phyloP scores from a whole-genome alignment of 1,140 invertebrate species.

The Trichomalopsis sarcophagae region DNA sequence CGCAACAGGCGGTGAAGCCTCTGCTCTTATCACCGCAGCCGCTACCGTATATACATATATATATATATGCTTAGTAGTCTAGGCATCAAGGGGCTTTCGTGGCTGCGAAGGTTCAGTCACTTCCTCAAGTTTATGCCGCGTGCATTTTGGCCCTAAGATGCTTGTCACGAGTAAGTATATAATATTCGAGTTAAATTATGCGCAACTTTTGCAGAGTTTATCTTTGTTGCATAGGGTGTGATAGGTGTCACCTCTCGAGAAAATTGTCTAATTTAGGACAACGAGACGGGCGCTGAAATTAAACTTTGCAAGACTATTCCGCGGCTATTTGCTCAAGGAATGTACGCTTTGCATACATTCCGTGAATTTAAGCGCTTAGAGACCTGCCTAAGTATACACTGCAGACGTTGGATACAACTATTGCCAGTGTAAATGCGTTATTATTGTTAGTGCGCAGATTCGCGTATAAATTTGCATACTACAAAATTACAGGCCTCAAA shows the following conservation, averaged over 20 bases:
- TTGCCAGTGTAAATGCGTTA: not conserved
- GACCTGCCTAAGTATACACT: not conserved
- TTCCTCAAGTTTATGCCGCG: too few species aligned
- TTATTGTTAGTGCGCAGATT: not conserved
- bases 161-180: too few species aligned
- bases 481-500: too few species aligned
- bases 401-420: not conserved
- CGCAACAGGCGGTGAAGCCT: not conserved
- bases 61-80: not conserved
- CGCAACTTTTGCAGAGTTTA: too few species aligned
- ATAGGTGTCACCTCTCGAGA: too few species aligned
- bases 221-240: too few species aligned
- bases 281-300: not conserved
- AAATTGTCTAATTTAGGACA: not conserved
- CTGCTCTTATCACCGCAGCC: not conserved
- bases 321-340: not conserved
- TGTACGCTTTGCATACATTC: not conserved
- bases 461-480: too few species aligned
- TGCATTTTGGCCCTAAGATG: too few species aligned
- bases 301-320: not conserved
- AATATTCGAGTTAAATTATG: too few species aligned
- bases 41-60: not conserved
- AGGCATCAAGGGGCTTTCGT: too few species aligned
- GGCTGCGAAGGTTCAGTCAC: too few species aligned
- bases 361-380: not conserved